Conservation (phyloP, 2,888 invertebrate species). For the Drosophila algonquin region DNA sequence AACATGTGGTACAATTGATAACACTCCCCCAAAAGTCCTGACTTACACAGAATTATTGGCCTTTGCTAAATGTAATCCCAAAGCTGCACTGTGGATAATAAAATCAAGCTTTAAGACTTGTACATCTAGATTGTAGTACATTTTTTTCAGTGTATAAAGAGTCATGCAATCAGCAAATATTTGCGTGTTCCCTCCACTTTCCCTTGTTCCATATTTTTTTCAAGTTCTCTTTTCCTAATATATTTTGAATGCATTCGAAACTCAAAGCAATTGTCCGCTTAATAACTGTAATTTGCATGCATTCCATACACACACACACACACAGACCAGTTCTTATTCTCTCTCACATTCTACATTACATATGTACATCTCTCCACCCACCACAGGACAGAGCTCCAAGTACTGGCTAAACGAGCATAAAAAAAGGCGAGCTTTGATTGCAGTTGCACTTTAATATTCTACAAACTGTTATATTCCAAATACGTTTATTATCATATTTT, state of each 20-base stretch:
- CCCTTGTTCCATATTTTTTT: conserved; percentile 15
- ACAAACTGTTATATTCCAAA: no score
- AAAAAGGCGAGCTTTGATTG: neutral
- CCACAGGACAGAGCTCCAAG: neutral
- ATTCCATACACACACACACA: conserved; percentile 26
- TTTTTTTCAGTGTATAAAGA: neutral
- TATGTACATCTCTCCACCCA: neutral
- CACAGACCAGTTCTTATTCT: conserved; percentile 7
- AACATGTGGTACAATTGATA: conserved; percentile 34
- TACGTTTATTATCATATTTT: no score
- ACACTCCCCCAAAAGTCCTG: conserved; percentile 2
- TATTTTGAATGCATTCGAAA: conserved; percentile 27
- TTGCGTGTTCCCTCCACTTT: conserved; percentile 6
- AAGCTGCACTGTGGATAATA: conserved; percentile 1
- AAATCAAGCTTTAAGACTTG: no score
- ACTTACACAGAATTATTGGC: neutral
- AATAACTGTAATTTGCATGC: conserved; percentile 47
- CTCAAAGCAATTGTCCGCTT: conserved; percentile 28
- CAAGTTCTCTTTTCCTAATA: conserved; percentile 13
- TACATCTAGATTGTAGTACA: no score
- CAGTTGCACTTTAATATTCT: neutral
- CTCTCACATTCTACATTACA: neutral
- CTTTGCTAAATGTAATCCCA: conserved; percentile 19
- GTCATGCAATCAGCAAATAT: conserved; percentile 12
- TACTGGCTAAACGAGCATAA: neutral